phyloP scores from a whole-genome alignment of 2,888 invertebrate species.

The Ectemnius cavifrons region DNA sequence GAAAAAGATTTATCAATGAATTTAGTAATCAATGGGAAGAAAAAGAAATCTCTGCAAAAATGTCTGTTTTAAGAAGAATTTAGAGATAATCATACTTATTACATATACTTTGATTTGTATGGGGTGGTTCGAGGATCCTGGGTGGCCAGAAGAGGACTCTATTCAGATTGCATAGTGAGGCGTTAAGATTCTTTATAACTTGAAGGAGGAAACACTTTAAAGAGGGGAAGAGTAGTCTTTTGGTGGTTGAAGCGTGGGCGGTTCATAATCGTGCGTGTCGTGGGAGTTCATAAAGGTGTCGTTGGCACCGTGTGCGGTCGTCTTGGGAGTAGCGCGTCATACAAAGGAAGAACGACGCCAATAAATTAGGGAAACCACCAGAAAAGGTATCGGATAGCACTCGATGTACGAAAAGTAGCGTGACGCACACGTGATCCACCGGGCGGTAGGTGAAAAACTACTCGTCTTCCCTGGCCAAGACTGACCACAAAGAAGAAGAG shows the following conservation, averaged over 20 bases:
- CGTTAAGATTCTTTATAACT: too few species aligned
- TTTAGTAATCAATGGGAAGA: too few species aligned
- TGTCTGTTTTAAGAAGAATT: too few species aligned
- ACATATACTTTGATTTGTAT: too few species aligned
- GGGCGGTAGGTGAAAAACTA: conserved; percentile 59
- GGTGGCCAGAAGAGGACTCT: not conserved
- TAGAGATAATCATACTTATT: too few species aligned
- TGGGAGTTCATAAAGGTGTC: conserved; percentile 68
- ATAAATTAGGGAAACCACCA: conserved; percentile 67
- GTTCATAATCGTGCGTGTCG: conserved; percentile 54
- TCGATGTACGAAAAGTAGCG: conserved; percentile 53
- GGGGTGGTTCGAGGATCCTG: not conserved
- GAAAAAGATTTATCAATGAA: too few species aligned
- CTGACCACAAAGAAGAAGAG: conserved; percentile 52
- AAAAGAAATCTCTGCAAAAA: too few species aligned
- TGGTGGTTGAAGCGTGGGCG: conserved; percentile 11
- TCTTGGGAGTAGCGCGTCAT: conserved; percentile 50
- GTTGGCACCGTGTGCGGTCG: conserved; percentile 69
- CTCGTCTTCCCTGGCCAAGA: conserved; percentile 33
- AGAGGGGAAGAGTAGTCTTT: too few species aligned
- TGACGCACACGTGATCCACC: conserved; percentile 63
- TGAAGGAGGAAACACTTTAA: too few species aligned
- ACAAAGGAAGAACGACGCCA: conserved; percentile 40
- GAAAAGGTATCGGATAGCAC: conserved; percentile 47
- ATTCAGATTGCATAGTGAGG: too few species aligned